phyloP scores from a whole-genome alignment of 2,888 invertebrate species.

The Pilophorus perplexus region DNA sequence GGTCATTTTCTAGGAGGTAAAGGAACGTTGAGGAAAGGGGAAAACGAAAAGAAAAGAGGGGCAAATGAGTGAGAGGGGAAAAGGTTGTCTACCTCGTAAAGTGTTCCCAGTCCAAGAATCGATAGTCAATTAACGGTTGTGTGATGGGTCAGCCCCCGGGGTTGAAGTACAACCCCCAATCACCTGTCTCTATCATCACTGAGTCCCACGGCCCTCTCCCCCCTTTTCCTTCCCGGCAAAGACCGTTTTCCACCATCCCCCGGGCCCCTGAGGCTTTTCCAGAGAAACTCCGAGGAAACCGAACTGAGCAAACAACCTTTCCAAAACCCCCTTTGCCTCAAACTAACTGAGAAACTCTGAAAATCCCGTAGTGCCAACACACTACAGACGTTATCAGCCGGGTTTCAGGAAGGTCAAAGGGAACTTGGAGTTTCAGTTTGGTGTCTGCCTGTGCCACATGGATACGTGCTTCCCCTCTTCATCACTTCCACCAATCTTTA shows the following conservation, averaged over 20 bases:
- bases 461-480: conserved; percentile 23
- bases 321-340: conserved; percentile 6
- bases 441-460: conserved; percentile 36
- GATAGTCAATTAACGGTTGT: conserved; percentile 46
- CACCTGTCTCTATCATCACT: conserved; percentile 42
- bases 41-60: background rate
- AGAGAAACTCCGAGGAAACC: conserved; percentile 15
- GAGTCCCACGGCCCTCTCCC: conserved; percentile 36
- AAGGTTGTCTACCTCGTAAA: conserved; percentile 38
- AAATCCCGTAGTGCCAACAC: conserved; percentile 34
- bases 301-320: conserved; percentile 32
- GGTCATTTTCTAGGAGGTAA: conserved; percentile 37
- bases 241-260: conserved; percentile 5
- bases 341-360: conserved; percentile 27
- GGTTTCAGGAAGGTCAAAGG: conserved; percentile 26
- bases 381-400: conserved; percentile 32
- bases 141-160: conserved; percentile 40
- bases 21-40: background rate
- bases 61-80: conserved; percentile 16
- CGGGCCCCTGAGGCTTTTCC: conserved; percentile 15
- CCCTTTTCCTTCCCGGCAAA: background rate
- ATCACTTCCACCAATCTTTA: background rate
- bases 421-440: conserved; percentile 31
- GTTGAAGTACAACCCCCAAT: conserved; percentile 39
- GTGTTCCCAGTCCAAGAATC: conserved; percentile 42